Evolutionary conservation across 2,888 invertebrate genomes (phyloP).

Genomic region (Incurvaria masculella): DNA sequence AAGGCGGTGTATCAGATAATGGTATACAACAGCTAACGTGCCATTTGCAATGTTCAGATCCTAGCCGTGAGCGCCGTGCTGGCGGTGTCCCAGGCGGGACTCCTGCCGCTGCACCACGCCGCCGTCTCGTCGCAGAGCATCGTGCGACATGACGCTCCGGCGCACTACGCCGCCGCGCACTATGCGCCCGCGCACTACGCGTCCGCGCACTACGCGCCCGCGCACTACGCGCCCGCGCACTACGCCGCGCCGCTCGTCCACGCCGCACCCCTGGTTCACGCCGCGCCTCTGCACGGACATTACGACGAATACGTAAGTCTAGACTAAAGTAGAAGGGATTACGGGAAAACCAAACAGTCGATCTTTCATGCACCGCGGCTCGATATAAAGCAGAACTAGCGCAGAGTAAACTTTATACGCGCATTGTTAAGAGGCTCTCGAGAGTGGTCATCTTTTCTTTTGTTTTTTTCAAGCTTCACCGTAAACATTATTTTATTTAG

Average conservation of each 20-base stretch:
- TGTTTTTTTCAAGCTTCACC: no score
- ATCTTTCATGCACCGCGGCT: no score
- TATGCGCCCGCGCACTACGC: constrained; percentile 28
- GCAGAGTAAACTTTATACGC: no score
- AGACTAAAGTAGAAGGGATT: no score
- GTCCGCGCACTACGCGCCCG: constrained; percentile 17
- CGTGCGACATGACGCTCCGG: constrained; percentile 42
- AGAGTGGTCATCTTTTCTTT: no score
- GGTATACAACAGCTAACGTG: no score
- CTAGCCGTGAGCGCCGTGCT: constrained; percentile 46
- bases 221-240: constrained; percentile 13
- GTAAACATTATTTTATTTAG: no score
- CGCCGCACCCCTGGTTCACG: constrained; percentile 20
- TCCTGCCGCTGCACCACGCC: constrained; percentile 42
- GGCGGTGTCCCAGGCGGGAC: constrained; percentile 54
- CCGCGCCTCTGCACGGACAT: constrained; percentile 18
- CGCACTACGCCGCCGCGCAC: constrained; percentile 33
- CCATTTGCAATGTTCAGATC: no score
- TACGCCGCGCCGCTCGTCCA: constrained; percentile 29
- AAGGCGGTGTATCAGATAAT: no score
- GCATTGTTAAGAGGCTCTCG: no score
- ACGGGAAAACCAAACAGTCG: no score
- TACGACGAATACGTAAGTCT: constrained; percentile 37
- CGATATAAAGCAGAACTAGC: no score
- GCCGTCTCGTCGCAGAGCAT: constrained; percentile 52